Conservation (phyloP, 2,888 invertebrate species). For the Rambutsinella grinnellia region DNA sequence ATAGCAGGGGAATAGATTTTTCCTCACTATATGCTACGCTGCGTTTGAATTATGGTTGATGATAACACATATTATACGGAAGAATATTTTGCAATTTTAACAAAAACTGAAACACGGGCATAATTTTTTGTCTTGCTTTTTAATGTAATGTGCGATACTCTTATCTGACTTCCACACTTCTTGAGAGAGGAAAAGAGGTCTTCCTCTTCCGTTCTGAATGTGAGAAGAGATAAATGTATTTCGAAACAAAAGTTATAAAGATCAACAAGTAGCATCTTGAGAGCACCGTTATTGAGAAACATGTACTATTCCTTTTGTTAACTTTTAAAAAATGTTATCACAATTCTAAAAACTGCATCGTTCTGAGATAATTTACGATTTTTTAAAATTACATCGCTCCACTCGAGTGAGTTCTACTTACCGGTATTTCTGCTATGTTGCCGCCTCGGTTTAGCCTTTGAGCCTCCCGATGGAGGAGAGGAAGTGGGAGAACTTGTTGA, state of each 20-base stretch:
- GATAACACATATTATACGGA: too few relatives aligned
- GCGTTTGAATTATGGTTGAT: too few relatives aligned
- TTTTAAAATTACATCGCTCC: not conserved
- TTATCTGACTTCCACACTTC: not conserved
- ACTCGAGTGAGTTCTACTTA: constrained; percentile 42
- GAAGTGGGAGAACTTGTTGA: constrained; percentile 17
- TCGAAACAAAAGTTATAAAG: not conserved
- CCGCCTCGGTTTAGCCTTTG: constrained; percentile 7
- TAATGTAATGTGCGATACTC: not conserved
- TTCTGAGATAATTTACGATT: not conserved
- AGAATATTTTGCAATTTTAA: not conserved
- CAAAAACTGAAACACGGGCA: not conserved
- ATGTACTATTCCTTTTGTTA: not conserved
- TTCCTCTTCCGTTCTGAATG: too few relatives aligned
- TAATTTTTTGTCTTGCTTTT: constrained; percentile 1
- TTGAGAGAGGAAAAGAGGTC: too few relatives aligned
- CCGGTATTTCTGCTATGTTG: constrained; percentile 44
- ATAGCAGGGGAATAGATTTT: constrained; percentile 1
- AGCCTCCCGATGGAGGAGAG: constrained; percentile 12
- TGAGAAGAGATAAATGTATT: not conserved
- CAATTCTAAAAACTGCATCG: not conserved
- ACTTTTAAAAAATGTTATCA: not conserved
- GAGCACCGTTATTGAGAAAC: constrained; percentile 21
- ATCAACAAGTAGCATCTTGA: not conserved
- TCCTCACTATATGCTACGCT: not conserved